Evolutionary conservation across 2,113 vertebrate genomes (phyloP).

Genomic region (Passer domesticus): DNA sequence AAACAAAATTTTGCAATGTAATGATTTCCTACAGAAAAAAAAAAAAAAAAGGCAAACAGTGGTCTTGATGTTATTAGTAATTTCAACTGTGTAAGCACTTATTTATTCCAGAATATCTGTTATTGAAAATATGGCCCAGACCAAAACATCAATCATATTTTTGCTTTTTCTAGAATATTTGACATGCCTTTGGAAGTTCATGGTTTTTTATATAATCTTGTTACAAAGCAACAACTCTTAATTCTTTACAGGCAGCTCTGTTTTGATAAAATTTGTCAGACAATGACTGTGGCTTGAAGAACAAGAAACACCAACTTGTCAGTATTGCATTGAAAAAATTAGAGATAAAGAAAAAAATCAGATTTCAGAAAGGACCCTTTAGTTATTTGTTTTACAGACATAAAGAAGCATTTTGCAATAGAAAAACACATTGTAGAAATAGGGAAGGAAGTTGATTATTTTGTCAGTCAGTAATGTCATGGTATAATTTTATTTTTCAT

Average conservation of each 20-base stretch:
- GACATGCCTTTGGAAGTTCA: background rate
- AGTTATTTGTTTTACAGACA: constrained; percentile 51
- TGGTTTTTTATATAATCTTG: background rate
- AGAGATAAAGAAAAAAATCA: background rate
- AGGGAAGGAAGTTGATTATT: constrained; percentile 29
- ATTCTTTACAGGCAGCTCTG: background rate
- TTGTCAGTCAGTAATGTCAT: constrained; percentile 60
- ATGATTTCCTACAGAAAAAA: background rate
- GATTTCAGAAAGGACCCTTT: background rate
- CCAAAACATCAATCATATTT: background rate
- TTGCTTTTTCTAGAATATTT: background rate
- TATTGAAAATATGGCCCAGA: background rate
- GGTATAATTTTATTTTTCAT: constrained; percentile 69
- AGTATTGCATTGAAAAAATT: background rate
- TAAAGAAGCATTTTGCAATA: constrained; percentile 14
- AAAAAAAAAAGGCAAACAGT: background rate
- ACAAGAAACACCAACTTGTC: background rate
- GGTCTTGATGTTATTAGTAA: background rate
- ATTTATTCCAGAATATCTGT: background rate
- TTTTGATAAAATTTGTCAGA: background rate
- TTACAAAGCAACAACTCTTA: background rate
- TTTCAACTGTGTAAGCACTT: background rate
- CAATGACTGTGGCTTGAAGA: background rate
- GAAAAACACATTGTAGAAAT: constrained; percentile 25
- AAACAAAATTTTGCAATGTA: background rate